Conservation (phyloP, 1,140 invertebrate genomes). For the Drosophila albomicans region DNA sequence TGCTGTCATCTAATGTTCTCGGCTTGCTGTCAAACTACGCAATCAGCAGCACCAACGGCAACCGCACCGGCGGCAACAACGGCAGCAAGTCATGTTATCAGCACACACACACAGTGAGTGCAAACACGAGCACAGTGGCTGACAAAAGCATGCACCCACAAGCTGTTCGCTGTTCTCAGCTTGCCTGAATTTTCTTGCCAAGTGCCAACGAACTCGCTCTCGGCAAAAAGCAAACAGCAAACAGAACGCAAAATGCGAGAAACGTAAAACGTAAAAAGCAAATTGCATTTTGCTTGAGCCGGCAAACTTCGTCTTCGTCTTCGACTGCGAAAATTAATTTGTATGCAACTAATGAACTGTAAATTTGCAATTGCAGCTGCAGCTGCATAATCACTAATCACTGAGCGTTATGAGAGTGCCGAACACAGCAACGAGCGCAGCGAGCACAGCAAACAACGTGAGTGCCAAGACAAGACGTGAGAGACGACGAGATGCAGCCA, state of each 20-base stretch:
- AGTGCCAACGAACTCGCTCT: conserved; percentile 9
- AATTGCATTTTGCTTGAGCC: conserved; percentile 8
- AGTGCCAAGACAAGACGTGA: conserved; percentile 13
- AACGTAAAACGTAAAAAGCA: background rate
- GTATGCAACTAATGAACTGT: conserved; percentile 51
- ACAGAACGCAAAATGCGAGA: background rate
- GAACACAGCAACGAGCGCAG: background rate
- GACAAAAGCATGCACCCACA: conserved; percentile 21
- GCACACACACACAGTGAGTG: background rate
- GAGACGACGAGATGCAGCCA: too few relatives aligned
- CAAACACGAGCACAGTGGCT: conserved; percentile 28
- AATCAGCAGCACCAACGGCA: conserved; percentile 21
- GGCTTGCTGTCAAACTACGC: conserved; percentile 4
- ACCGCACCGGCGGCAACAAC: conserved; percentile 2
- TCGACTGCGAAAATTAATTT: conserved; percentile 31
- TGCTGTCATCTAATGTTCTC: background rate
- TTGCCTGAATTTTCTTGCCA: too few relatives aligned
- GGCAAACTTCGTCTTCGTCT: conserved; percentile 8
- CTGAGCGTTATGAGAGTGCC: conserved; percentile 29
- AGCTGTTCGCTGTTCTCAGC: background rate
- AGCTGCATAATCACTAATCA: conserved; percentile 45
- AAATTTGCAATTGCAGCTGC: conserved; percentile 51
- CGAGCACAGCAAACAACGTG: background rate
- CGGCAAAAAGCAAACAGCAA: background rate
- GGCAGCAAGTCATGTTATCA: conserved; percentile 36